phyloP scores from a whole-genome alignment of 2,113 vertebrate species.

The Corynorhinus townsendii region DNA sequence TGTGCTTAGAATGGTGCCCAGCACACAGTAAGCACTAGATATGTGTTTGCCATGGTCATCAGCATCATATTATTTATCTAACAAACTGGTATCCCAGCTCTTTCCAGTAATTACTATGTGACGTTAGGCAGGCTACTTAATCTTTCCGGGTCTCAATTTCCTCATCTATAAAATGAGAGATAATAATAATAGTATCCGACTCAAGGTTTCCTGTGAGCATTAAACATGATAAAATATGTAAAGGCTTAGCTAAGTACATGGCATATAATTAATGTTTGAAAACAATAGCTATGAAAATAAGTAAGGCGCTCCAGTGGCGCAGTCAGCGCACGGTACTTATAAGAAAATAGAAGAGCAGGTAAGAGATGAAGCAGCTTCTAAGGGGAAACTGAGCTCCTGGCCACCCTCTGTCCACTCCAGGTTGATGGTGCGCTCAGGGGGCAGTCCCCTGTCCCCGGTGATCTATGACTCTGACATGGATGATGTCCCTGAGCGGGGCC shows the following conservation, averaged over 20 bases:
- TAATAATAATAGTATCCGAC: neutral
- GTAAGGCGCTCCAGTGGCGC: neutral
- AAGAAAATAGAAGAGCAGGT: neutral
- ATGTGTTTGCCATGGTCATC: neutral
- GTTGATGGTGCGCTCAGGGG: constrained; percentile 90
- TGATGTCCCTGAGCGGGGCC: constrained; percentile 91
- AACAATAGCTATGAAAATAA: neutral
- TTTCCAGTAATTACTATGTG: neutral
- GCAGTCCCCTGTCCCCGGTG: constrained; percentile 83
- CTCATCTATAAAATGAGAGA: neutral
- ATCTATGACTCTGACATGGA: constrained; percentile 93
- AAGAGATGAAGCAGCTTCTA: neutral
- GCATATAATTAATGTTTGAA: neutral
- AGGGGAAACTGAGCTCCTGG: neutral
- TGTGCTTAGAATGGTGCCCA: neutral
- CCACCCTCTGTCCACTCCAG: constrained; percentile 65
- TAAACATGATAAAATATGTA: neutral
- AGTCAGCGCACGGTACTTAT: no score
- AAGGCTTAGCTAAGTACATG: neutral
- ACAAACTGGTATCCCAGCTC: neutral
- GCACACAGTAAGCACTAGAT: neutral
- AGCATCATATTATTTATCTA: neutral
- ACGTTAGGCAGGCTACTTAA: neutral
- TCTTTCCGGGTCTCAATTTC: neutral
- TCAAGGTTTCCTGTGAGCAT: neutral